A percentile compares a stretch with the other conserved stretches of the same genome.
Evolutionary conservation across 1,140 invertebrate genomes (phyloP).

Genomic region (Dolichoris vasculosae): DNA sequence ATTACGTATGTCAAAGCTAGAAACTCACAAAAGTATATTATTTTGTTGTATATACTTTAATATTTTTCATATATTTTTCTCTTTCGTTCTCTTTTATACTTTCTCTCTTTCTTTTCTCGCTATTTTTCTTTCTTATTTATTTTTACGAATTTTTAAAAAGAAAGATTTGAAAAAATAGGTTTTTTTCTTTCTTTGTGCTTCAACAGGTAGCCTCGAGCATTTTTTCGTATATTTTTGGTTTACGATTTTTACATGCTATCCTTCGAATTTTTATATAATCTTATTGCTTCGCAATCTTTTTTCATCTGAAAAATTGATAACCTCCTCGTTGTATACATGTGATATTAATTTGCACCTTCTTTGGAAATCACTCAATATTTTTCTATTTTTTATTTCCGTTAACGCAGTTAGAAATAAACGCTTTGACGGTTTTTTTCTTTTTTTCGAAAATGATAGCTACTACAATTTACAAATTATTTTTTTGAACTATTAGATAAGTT

Average conservation of each 20-base stretch:
- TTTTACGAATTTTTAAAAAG: constrained; percentile 34
- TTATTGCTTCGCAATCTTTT: constrained; percentile 49
- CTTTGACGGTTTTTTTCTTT: not conserved
- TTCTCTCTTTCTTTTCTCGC: not conserved
- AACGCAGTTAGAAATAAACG: not conserved
- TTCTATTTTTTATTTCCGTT: too few species aligned
- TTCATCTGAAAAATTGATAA: constrained; percentile 24
- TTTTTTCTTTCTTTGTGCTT: constrained; percentile 38
- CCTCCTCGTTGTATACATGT: constrained; percentile 2
- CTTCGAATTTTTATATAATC: constrained; percentile 13
- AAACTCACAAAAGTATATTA: constrained; percentile 40
- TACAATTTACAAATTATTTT: not conserved
- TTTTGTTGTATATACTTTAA: constrained; percentile 26
- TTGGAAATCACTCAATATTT: not conserved
- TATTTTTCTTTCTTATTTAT: not conserved
- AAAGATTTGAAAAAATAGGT: constrained; percentile 51
- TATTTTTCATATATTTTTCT: not conserved
- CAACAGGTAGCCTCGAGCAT: not conserved
- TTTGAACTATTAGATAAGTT: not conserved
- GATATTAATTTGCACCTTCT: constrained; percentile 13
- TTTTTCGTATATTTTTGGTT: not conserved
- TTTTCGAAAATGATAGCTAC: not conserved
- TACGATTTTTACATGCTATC: not conserved
- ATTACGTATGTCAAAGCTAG: constrained; percentile 44
- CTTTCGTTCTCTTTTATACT: not conserved